A percentile compares a stretch with the other conserved stretches of the same genome.
These are phyloP conservation scores for Euproctis similis DNA, from an alignment of 2,888 invertebrate species.

Conservation along the genomic window DNA sequence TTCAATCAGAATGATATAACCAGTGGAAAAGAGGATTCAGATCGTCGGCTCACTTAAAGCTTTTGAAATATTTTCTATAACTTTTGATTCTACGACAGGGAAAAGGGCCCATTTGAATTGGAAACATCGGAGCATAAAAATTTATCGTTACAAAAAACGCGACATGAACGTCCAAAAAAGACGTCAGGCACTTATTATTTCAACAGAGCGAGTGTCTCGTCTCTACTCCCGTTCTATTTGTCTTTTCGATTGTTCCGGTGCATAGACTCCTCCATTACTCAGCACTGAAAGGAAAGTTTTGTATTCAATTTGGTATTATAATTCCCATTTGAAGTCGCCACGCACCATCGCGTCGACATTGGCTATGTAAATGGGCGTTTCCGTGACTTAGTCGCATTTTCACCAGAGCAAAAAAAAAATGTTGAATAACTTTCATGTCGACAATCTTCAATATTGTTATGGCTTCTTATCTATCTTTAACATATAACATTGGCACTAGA, in stretches of 20 bases:
- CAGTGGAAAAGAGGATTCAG: conserved; percentile 70
- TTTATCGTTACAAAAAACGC: conserved; percentile 67
- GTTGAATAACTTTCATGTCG: conserved; percentile 41
- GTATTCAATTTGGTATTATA: conserved; percentile 78
- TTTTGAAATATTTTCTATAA: conserved; percentile 74
- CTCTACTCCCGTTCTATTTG: conserved; percentile 69
- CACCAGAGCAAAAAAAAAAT: conserved; percentile 38
- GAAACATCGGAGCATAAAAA: conserved; percentile 74
- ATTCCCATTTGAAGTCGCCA: conserved; percentile 76
- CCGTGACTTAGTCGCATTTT: conserved; percentile 67
- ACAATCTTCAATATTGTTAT: no score
- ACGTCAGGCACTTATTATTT: conserved; percentile 73
- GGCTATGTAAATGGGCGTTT: conserved; percentile 74
- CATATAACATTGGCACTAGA: no score
- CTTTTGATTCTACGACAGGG: conserved; percentile 68
- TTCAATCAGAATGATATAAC: conserved; percentile 72
- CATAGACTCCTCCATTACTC: conserved; percentile 75
- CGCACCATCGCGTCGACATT: conserved; percentile 75
- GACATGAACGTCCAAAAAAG: conserved; percentile 63
- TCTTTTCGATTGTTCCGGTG: conserved; percentile 76
- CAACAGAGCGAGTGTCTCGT: conserved; percentile 67
- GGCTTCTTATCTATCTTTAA: no score
- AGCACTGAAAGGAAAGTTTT: conserved; percentile 77
- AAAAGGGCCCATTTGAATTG: conserved; percentile 73
- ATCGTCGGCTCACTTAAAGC: conserved; percentile 70